Evolutionary conservation across 92 coral and sea anemone genomes (phyloP).

Genomic region (Phymanthus crucifer): DNA sequence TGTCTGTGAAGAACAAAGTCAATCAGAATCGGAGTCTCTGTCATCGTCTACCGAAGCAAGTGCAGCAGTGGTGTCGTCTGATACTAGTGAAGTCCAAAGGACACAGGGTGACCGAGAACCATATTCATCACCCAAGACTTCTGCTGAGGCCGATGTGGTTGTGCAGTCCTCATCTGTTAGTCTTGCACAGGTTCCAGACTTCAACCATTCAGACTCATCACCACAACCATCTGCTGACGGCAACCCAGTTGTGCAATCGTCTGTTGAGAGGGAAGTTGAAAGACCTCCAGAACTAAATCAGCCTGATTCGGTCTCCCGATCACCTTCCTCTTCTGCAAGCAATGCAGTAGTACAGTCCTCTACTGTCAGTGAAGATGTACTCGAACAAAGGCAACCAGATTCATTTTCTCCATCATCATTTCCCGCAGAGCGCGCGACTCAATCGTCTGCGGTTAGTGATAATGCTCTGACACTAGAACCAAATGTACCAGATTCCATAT

Average conservation of each 20-base stretch:
- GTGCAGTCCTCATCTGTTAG: neutral
- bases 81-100: neutral
- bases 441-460: neutral
- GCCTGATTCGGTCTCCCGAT: conserved; percentile 10
- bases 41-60: conserved; percentile 11
- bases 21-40: neutral
- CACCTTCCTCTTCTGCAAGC: neutral
- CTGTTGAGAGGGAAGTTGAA: neutral
- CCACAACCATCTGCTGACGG: conserved; percentile 3
- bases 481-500: neutral
- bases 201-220: neutral
- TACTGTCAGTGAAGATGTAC: neutral
- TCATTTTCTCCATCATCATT: neutral
- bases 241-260: neutral
- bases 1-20: neutral
- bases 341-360: neutral
- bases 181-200: neutral
- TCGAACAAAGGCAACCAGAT: neutral
- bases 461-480: neutral
- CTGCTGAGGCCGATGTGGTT: neutral
- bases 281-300: neutral
- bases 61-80: neutral
- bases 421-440: neutral
- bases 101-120: neutral
- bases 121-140: neutral